Conservation (phyloP, 1,140 invertebrate genomes). For the Drosophila malerkotliana region DNA sequence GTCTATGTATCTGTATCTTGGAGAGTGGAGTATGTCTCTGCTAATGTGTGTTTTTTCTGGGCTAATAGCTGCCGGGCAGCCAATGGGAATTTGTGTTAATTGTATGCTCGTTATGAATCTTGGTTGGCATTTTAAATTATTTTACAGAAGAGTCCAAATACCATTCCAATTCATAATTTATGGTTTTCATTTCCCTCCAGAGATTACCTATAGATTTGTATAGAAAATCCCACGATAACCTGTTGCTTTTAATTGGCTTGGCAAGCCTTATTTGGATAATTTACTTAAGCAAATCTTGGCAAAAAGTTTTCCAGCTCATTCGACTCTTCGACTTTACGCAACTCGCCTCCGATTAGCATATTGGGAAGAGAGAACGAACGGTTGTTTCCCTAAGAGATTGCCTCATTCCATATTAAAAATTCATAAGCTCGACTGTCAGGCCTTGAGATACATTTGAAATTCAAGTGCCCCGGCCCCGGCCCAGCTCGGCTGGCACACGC, state of each 20-base stretch:
- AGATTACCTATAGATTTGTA: background rate
- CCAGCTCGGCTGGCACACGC: conserved; percentile 29
- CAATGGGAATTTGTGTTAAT: conserved; percentile 55
- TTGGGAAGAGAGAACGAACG: background rate
- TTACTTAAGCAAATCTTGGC: conserved; percentile 26
- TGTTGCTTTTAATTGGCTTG: conserved; percentile 8
- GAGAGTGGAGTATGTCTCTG: conserved; percentile 11
- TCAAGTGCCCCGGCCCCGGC: conserved; percentile 65
- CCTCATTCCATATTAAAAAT: conserved; percentile 72
- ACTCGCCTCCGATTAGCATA: conserved; percentile 31
- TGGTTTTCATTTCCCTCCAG: conserved; percentile 13
- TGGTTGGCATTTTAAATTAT: conserved; percentile 48
- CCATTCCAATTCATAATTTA: conserved; percentile 13
- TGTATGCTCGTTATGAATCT: conserved; percentile 69
- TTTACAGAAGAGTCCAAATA: conserved; percentile 4
- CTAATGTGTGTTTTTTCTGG: conserved; percentile 78
- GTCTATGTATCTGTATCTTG: conserved; percentile 47
- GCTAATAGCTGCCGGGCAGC: conserved; percentile 63
- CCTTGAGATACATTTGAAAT: conserved; percentile 71
- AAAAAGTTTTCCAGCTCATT: conserved; percentile 30
- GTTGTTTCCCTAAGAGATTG: conserved; percentile 49
- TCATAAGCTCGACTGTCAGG: conserved; percentile 73
- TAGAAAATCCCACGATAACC: background rate
- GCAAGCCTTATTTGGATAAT: conserved; percentile 14
- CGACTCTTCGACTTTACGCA: background rate